Percentiles rank a stretch among this genome's conserved stretches.
Evolutionary conservation across 2,797 vertebrate species (phyloP).

Genomic region (Centropyge bicolor): DNA sequence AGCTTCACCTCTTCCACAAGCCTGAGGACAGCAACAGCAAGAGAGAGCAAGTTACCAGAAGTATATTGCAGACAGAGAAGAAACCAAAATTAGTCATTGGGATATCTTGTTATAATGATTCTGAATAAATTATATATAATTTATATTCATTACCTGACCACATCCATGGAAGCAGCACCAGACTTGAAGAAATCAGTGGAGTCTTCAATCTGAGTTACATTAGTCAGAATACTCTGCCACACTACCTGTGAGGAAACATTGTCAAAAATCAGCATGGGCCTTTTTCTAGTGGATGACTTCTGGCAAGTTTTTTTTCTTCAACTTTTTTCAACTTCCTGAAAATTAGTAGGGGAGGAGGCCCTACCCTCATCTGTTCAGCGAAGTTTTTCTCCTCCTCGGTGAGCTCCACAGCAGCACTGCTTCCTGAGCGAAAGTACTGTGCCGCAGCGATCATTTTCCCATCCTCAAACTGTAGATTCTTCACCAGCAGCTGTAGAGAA

Average conservation of each 20-base stretch:
- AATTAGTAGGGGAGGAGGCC: neutral
- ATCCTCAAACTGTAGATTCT: slow-evolving; percentile 90
- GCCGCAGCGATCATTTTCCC: slow-evolving; percentile 91
- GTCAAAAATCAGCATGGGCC: neutral
- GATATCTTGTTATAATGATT: too few species aligned
- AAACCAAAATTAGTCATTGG: neutral
- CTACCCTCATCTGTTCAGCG: slow-evolving; percentile 86
- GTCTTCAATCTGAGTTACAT: slow-evolving; percentile 84
- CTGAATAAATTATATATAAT: too few species aligned
- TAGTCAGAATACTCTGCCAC: slow-evolving; percentile 90
- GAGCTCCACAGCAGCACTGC: slow-evolving; percentile 85
- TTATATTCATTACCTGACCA: slow-evolving; percentile 86
- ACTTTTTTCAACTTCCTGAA: neutral
- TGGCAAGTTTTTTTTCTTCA: neutral
- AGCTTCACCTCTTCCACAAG: slow-evolving; percentile 92
- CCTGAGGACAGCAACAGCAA: slow-evolving; percentile 63
- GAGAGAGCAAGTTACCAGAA: neutral
- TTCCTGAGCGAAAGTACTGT: slow-evolving; percentile 84
- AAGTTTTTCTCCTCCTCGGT: slow-evolving; percentile 86
- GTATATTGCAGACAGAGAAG: neutral
- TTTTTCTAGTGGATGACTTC: neutral
- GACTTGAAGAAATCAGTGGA: slow-evolving; percentile 93
- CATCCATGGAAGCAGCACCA: slow-evolving; percentile 92
- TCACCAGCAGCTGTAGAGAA: slow-evolving; percentile 87
- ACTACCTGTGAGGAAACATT: slow-evolving; percentile 75